Evolutionary conservation across 2,113 vertebrate species (phyloP).

Genomic region (Numida meleagris): DNA sequence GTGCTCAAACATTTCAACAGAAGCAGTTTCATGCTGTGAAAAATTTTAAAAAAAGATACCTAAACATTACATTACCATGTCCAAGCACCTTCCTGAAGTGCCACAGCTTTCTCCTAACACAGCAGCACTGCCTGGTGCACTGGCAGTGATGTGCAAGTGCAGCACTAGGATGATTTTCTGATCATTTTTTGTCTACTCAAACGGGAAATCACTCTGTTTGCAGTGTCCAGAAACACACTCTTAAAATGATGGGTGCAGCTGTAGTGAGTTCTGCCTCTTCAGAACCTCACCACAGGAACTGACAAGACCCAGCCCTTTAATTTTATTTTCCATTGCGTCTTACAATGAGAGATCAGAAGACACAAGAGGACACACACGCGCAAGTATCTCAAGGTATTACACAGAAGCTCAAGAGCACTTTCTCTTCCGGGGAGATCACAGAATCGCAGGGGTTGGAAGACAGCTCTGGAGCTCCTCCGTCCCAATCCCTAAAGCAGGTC

Average conservation of each 20-base stretch:
- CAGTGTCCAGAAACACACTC: background rate
- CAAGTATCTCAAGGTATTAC: background rate
- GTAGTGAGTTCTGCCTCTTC: background rate
- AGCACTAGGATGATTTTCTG: background rate
- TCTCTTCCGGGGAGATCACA: background rate
- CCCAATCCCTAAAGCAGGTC: no score
- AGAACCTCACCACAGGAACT: background rate
- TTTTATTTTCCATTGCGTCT: background rate
- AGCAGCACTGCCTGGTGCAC: background rate
- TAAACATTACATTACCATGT: background rate
- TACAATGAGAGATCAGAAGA: fast-evolving
- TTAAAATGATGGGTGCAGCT: background rate
- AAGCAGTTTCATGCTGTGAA: conserved; percentile 88
- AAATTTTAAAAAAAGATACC: background rate
- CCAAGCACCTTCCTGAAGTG: background rate
- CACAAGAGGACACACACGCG: background rate
- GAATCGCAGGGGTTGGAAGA: no score
- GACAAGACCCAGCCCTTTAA: background rate
- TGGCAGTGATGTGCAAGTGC: no score
- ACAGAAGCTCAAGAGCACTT: background rate
- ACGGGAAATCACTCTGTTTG: fast-evolving
- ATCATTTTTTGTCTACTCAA: background rate
- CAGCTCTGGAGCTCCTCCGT: no score
- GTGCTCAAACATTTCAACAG: conserved; percentile 92
- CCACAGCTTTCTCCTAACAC: background rate